Evolutionary conservation across 2,888 invertebrate species (phyloP), one percentile per base, ranked within the genome.

Genomic region (Meganola albula): DNA sequence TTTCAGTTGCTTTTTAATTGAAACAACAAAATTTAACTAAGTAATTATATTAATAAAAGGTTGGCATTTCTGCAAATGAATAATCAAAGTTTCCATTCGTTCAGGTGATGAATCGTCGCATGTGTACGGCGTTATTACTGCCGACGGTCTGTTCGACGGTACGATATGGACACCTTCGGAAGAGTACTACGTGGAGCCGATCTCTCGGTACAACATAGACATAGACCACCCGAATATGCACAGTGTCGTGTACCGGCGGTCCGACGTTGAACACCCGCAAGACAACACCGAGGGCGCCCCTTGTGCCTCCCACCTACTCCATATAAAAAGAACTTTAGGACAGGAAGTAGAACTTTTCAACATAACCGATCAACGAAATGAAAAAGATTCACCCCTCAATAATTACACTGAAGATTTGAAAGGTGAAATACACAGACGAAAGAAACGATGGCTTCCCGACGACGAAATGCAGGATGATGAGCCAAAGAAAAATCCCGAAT

Each of bases 61-160:
- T n/a, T n/a, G n/a, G n/a, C n/a, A n/a, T n/a, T n/a, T n/a, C n/a
- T n/a, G n/a, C n/a, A n/a, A n/a, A n/a, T n/a, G n/a, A n/a, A n/a
- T n/a, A n/a, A n/a, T n/a, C n/a, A n/a, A n/a, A n/a, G n/a, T n/a
- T n/a, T n/a, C n/a, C n/a, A n/a, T n/a, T n/a, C n/a, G n/a, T 89
- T 20, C 88, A 95, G 95, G 92, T 85, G 95, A 96, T 58, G 93
- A 95, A 46, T 88, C 88, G 27, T 92, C 96, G 8, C 82, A 90
- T 48, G 94, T 96, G 31, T 92, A 94, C 64, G 97, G 97, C 22
- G 87, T 97, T 58, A 89, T 97, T 56, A 96, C 96, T 40, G 88
- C 89, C 37, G 93, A 95, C 40, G 97, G 97, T 35, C 88, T 95
- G 37, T 94, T 97, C 75, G 97, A 97, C 69, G 97, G 97, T 31